Evolutionary conservation across 2,113 vertebrate genomes (phyloP).

Genomic region (Pseudorasbora parva): DNA sequence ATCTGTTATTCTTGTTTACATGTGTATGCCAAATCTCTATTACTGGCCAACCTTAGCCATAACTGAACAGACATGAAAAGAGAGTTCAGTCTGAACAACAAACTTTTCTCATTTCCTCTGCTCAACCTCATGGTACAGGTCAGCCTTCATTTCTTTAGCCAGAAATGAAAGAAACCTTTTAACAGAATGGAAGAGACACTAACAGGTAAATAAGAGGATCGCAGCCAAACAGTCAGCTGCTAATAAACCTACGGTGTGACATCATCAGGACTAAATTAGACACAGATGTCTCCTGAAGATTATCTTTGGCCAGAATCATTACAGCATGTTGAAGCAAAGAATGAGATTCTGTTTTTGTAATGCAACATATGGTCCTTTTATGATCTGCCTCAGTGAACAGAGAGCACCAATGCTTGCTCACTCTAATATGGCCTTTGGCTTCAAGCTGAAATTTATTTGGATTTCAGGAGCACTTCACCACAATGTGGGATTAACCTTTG

Average conservation of each 20-base stretch:
- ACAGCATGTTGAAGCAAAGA: slow-evolving; percentile 28
- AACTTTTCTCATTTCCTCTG: slow-evolving; percentile 7
- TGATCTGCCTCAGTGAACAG: not conserved
- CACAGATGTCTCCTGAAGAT: not conserved
- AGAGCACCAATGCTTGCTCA: not conserved
- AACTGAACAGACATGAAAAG: slow-evolving; percentile 14
- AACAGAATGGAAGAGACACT: not conserved
- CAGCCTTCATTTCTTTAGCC: not conserved
- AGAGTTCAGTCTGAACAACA: not conserved
- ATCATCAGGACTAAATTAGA: slow-evolving; percentile 13
- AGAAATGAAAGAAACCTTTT: not conserved
- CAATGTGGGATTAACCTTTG: not conserved
- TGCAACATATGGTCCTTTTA: slow-evolving; percentile 27
- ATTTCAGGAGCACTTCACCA: not conserved
- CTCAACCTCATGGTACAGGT: not conserved
- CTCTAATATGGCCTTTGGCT: not conserved
- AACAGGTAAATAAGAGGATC: slow-evolving; percentile 4
- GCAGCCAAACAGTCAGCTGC: slow-evolving; percentile 1
- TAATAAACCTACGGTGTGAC: not conserved
- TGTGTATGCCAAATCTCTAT: not conserved
- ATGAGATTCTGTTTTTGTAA: slow-evolving; percentile 35
- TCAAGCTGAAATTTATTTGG: not conserved
- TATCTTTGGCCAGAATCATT: slow-evolving; percentile 18
- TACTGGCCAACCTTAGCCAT: slow-evolving; percentile 19
- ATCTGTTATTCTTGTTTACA: slow-evolving; percentile 11